Conservation (phyloP, 2,888 invertebrate species). For the Drymonia ruficornis region DNA sequence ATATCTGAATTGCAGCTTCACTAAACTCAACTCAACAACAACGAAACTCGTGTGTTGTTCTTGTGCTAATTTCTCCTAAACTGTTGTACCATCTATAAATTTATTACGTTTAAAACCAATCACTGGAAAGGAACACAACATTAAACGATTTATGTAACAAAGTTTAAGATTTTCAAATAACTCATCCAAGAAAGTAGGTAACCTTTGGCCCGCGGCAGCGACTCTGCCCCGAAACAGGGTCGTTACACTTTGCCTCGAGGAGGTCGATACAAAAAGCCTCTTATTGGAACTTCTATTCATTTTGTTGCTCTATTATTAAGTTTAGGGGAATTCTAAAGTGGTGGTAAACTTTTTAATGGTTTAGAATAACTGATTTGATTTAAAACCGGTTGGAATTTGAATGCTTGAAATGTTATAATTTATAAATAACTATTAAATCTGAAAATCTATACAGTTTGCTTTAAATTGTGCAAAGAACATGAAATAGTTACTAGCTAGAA, state of each 20-base stretch:
- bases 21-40: too few relatives aligned
- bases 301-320: slow-evolving; percentile 53
- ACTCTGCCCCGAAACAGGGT: slow-evolving; percentile 48
- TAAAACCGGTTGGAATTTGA: slow-evolving; percentile 7
- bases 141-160: slow-evolving; percentile 24
- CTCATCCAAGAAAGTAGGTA: slow-evolving; percentile 35
- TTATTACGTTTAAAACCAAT: slow-evolving; percentile 4
- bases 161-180: slow-evolving; percentile 31
- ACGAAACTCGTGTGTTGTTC: too few relatives aligned
- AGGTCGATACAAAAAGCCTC: slow-evolving; percentile 47
- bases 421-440: not conserved
- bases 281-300: slow-evolving; percentile 48
- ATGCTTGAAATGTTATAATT: not conserved
- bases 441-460: too few relatives aligned
- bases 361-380: slow-evolving; percentile 8
- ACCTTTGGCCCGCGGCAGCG: slow-evolving; percentile 34
- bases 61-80: too few relatives aligned
- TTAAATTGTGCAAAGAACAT: too few relatives aligned
- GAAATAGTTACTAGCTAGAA: too few relatives aligned
- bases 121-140: slow-evolving; percentile 10
- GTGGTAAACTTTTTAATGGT: slow-evolving; percentile 39
- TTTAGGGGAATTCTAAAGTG: slow-evolving; percentile 38
- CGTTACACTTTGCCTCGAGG: slow-evolving; percentile 46
- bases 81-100: too few relatives aligned
- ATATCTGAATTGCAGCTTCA: too few relatives aligned